Conservation (phyloP, 2,113 vertebrate genomes). For the Sturnira hondurensis region DNA sequence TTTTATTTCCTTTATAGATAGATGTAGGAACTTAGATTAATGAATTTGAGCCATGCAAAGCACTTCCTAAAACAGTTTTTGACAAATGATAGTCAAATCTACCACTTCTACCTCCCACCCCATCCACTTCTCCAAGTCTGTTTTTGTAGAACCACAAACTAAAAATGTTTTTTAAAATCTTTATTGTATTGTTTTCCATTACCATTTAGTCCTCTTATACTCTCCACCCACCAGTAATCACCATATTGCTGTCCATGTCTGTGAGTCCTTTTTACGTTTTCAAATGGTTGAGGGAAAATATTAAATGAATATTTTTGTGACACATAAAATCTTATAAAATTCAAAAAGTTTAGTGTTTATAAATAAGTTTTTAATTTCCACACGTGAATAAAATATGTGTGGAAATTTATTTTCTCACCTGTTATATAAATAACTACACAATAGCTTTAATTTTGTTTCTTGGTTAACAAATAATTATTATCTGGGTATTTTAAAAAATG, state of each 20-base stretch:
- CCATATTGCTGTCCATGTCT: too few relatives aligned
- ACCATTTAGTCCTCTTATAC: too few relatives aligned
- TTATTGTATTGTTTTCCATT: too few relatives aligned
- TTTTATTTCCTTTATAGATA: neutral
- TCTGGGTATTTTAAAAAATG: neutral
- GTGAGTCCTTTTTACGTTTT: neutral
- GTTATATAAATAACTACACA: neutral
- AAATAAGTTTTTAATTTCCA: slow-evolving; percentile 44
- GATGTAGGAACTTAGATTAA: neutral
- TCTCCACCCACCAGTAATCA: too few relatives aligned
- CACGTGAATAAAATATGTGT: slow-evolving; percentile 58
- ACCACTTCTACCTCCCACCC: accelerated
- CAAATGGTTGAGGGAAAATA: neutral
- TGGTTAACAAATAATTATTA: slow-evolving; percentile 35
- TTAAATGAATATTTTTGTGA: slow-evolving; percentile 16
- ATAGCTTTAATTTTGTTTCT: slow-evolving; percentile 45
- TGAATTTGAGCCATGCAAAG: neutral
- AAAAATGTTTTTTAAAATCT: neutral
- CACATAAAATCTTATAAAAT: slow-evolving; percentile 13
- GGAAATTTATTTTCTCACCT: slow-evolving; percentile 25
- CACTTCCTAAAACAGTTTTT: neutral
- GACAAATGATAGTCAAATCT: neutral
- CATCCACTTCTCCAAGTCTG: neutral
- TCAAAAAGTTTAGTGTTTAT: slow-evolving; percentile 21
- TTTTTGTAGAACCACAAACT: neutral